Conservation (phyloP, 2,113 vertebrate genomes). For the Psephotus haematonotus region DNA sequence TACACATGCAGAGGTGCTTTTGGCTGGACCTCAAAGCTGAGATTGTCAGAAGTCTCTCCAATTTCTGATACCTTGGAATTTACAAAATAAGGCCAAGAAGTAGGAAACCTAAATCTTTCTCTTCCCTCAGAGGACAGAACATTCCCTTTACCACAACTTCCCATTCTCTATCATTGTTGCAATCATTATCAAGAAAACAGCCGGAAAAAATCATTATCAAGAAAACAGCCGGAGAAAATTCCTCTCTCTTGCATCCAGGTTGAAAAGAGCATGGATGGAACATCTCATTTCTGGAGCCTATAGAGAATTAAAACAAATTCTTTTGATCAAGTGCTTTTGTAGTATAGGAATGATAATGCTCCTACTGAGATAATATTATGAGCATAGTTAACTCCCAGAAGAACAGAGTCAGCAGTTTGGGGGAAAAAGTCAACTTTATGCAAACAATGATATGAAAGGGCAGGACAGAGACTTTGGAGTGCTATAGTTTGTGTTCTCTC, state of each 20-base stretch:
- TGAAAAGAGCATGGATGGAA: neutral
- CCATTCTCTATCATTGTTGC: neutral
- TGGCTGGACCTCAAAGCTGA: neutral
- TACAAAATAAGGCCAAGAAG: neutral
- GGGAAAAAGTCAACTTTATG: neutral
- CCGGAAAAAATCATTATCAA: neutral
- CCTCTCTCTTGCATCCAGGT: neutral
- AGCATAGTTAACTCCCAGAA: slow-evolving; percentile 37
- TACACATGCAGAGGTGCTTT: neutral
- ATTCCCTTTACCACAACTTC: neutral
- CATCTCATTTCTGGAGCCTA: neutral
- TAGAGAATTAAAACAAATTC: neutral
- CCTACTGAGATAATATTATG: neutral
- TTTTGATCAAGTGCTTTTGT: neutral
- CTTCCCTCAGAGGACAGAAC: neutral
- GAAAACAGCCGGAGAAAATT: neutral
- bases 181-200: neutral
- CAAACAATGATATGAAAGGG: neutral
- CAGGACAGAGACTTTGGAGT: neutral
- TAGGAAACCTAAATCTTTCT: neutral
- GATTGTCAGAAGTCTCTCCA: neutral
- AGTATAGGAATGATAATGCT: neutral
- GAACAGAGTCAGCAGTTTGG: neutral
- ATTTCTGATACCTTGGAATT: neutral
- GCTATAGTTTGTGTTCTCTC: neutral